A percentile compares a stretch with the other conserved stretches of the same genome.
phyloP scores from a whole-genome alignment of 2,797 vertebrate species.

The Staurois parvus region DNA sequence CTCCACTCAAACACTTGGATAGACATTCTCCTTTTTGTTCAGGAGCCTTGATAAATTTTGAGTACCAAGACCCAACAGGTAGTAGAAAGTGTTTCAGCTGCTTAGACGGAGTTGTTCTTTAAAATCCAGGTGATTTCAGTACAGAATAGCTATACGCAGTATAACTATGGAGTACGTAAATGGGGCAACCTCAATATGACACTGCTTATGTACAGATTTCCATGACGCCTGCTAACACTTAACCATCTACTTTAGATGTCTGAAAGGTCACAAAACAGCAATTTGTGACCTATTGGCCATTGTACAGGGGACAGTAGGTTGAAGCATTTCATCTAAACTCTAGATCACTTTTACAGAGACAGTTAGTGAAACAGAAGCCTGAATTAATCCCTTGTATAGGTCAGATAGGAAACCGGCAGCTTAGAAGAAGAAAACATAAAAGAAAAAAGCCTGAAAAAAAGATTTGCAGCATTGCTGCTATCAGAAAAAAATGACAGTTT shows the following conservation, averaged over 20 bases:
- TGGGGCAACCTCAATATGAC: background rate
- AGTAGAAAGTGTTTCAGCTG: no score
- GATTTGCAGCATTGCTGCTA: no score
- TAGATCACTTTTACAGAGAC: constrained; percentile 7
- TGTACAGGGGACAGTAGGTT: constrained; percentile 18
- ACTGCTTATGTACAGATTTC: background rate
- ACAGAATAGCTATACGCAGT: background rate
- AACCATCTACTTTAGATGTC: background rate
- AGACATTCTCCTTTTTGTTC: no score
- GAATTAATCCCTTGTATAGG: background rate
- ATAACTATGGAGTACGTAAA: background rate
- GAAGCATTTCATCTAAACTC: constrained; percentile 9
- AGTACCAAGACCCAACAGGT: no score
- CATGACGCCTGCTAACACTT: background rate
- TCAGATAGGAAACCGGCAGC: no score
- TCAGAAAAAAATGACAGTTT: no score
- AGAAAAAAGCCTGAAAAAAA: no score
- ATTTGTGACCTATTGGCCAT: constrained; percentile 15
- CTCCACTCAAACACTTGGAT: no score
- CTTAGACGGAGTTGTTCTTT: no score
- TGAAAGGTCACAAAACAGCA: constrained; percentile 6
- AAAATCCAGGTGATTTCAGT: no score
- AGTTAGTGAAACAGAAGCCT: background rate
- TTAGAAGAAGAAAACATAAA: no score
- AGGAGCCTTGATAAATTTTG: no score